Conservation (phyloP, 1,140 invertebrate species). For the Bathynomus jamesi region DNA sequence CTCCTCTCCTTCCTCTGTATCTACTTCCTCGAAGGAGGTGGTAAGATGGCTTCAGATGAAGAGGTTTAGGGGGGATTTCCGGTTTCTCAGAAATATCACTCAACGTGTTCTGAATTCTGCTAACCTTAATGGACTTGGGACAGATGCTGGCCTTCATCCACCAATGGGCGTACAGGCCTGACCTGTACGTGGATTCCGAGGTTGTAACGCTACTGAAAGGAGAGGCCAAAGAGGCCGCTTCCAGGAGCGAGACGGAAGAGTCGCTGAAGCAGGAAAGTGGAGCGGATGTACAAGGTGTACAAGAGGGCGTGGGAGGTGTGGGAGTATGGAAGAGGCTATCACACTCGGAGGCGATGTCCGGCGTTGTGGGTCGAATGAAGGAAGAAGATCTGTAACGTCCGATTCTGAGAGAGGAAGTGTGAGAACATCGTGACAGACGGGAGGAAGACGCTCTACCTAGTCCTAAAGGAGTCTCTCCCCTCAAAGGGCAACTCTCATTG, state of each 20-base stretch:
- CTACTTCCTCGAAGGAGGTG: slow-evolving; percentile 17
- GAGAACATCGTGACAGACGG: slow-evolving; percentile 19
- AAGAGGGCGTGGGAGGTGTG: background rate
- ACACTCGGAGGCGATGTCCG: slow-evolving; percentile 9
- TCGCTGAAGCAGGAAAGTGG: slow-evolving; percentile 21
- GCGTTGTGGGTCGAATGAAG: slow-evolving; percentile 16
- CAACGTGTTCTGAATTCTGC: slow-evolving; percentile 12
- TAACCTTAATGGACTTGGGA: slow-evolving; percentile 14
- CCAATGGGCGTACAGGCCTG: slow-evolving; percentile 81
- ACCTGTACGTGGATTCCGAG: slow-evolving; percentile 53
- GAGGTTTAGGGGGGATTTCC: slow-evolving; percentile 18
- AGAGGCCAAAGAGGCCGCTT: slow-evolving; percentile 13
- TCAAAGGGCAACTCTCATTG: slow-evolving; percentile 19
- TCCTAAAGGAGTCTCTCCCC: slow-evolving; percentile 17
- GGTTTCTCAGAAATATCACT: slow-evolving; percentile 8
- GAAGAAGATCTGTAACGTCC: slow-evolving; percentile 17
- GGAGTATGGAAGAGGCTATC: slow-evolving; percentile 20
- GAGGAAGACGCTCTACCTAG: slow-evolving; percentile 19
- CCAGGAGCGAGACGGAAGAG: slow-evolving; percentile 14
- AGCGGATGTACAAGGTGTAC: slow-evolving; percentile 21
- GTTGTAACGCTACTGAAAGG: background rate
- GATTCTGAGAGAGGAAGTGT: slow-evolving; percentile 17
- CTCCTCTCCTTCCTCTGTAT: background rate
- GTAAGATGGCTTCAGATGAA: slow-evolving; percentile 21
- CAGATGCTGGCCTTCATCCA: slow-evolving; percentile 64